A percentile compares a stretch with the other conserved stretches of the same genome.
phyloP scores from a whole-genome alignment of 2,113 vertebrate genomes.

The Camelus bactrianus region DNA sequence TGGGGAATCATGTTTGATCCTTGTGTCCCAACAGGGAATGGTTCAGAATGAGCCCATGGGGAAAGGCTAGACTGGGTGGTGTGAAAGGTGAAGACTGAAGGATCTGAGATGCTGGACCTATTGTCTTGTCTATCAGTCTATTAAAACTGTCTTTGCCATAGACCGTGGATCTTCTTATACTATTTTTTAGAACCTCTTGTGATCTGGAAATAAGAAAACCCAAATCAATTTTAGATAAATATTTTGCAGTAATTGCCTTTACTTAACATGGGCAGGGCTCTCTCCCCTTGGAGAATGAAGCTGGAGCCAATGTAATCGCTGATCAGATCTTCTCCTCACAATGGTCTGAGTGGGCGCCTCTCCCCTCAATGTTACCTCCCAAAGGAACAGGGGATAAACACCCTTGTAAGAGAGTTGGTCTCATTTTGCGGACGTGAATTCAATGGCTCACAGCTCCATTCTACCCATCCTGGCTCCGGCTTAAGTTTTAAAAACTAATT shows the following conservation, averaged over 20 bases:
- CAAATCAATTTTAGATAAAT: not conserved
- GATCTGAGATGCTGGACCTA: not conserved
- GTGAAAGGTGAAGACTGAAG: not conserved
- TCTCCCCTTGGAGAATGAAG: not conserved
- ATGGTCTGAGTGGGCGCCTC: slow-evolving; percentile 15
- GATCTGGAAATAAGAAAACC: slow-evolving; percentile 27
- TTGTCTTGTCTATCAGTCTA: not conserved
- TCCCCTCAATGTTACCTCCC: slow-evolving; percentile 54
- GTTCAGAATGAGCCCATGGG: not conserved
- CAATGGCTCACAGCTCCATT: slow-evolving; percentile 85
- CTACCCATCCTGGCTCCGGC: slow-evolving; percentile 83
- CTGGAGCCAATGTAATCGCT: not conserved
- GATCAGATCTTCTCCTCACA: slow-evolving; percentile 52
- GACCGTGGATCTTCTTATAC: not conserved
- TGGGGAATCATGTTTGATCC: not conserved
- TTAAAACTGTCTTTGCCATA: not conserved
- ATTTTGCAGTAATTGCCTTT: not conserved
- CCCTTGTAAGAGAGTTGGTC: slow-evolving; percentile 69
- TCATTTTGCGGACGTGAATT: slow-evolving; percentile 84
- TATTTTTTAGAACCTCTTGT: not conserved
- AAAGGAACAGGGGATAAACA: slow-evolving; percentile 81
- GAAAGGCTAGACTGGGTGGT: accelerated
- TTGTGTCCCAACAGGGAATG: not conserved
- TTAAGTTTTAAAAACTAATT: slow-evolving; percentile 88
- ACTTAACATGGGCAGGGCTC: not conserved